Evolutionary conservation across 2,888 invertebrate species (phyloP).

Genomic region (Hoplodrina ambigua): DNA sequence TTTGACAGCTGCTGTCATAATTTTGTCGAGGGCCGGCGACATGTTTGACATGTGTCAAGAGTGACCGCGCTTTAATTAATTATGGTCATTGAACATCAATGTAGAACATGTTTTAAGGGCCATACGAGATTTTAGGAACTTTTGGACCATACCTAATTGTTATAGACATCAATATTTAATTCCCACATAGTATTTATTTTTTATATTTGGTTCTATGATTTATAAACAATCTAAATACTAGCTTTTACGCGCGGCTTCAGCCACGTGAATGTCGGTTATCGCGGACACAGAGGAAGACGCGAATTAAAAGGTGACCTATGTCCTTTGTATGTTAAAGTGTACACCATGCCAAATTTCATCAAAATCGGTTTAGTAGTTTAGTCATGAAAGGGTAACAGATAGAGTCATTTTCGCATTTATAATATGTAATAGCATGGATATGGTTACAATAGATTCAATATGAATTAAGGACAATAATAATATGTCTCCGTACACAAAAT

Average conservation of each 20-base stretch:
- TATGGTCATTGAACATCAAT: constrained; percentile 72
- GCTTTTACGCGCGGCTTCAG: too few relatives aligned
- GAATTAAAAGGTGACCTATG: too few relatives aligned
- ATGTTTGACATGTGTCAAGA: constrained; percentile 84
- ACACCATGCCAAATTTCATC: too few relatives aligned
- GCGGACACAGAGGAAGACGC: too few relatives aligned
- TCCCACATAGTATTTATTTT: background rate
- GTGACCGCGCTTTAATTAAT: constrained; percentile 82
- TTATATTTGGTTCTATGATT: background rate
- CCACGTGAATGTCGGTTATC: too few relatives aligned
- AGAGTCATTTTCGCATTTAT: too few relatives aligned
- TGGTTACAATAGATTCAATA: too few relatives aligned
- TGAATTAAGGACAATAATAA: too few relatives aligned
- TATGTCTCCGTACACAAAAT: background rate
- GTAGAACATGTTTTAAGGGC: constrained; percentile 57
- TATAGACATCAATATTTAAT: background rate
- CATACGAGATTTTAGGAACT: constrained; percentile 20
- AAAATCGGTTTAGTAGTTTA: too few relatives aligned
- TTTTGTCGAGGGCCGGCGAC: constrained; percentile 68
- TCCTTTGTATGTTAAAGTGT: too few relatives aligned
- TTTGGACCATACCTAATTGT: background rate
- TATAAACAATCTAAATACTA: background rate
- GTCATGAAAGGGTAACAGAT: too few relatives aligned
- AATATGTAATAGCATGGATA: too few relatives aligned
- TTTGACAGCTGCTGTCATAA: constrained; percentile 56